Base-by-base conservation (phyloP, 2,113 vertebrate genomes). In the Lamprologus ornatipinnis region DNA sequence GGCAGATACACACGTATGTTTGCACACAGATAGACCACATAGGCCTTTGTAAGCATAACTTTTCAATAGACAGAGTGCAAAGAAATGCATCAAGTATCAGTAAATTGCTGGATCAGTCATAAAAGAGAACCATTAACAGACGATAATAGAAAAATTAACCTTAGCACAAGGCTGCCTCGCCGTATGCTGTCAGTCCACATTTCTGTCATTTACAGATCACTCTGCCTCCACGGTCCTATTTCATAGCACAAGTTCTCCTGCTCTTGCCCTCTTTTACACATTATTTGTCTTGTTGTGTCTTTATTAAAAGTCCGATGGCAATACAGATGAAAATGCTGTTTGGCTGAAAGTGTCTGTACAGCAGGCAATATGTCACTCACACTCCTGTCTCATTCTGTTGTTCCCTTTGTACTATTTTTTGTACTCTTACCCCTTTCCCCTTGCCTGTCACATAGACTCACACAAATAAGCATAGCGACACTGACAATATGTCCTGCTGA, bases 101-200 rank as follows among this genome's bases (percentile, higher is more conserved):
- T 63, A 17, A 79, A 54, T 83, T 81, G 57, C 54, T 31, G 23
- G 80, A 81, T 91, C 49, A 73, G 21, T 90, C 58, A 80, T 80
- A 63, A 90, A 91, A 84, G 31, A 47, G 17, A 42, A 49, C 53
- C 28, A 84, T 88, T 92, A 88, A 86, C 26, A 47, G 63, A 83
- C 2, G 51, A 91, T 88, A 90, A 90, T 78, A 86, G 65, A 89
- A 82, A 88, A 85, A 87, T 93, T 81, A 75, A 91, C 86, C 84
- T 85, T 37, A 47, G 23, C 40, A 79, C 26, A 42, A 85, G 33
- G 40, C 81, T 11, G 7, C 17, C 40, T 73, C 40, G 19, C 63
- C 81, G 58, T 81, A 60, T 60, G 10, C 80, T 90, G 84, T 91
- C 70, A 80, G 26, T 82, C 42, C 23, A 35, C 3, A 81, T 87